A percentile compares a stretch with the other conserved stretches of the same genome.
Conservation (phyloP, 2,888 invertebrate species). For the Baccha elongata region DNA sequence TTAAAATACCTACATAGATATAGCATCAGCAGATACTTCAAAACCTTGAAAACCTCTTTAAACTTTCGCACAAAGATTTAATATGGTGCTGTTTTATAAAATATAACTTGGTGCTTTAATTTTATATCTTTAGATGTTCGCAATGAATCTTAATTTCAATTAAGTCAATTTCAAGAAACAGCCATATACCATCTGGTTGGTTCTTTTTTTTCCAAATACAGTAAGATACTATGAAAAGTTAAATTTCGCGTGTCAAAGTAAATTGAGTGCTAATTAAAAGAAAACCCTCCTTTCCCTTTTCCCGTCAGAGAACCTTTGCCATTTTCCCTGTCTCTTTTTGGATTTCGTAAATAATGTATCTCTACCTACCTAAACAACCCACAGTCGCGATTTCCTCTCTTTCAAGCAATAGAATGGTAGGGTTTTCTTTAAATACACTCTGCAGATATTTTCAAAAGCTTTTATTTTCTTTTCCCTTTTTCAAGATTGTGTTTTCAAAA, state of each 20-base stretch:
- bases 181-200: conserved; percentile 20
- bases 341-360: neutral
- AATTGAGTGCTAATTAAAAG: conserved; percentile 61
- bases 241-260: conserved; percentile 43
- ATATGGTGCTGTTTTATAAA: neutral
- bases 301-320: conserved; percentile 14
- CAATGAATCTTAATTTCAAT: conserved; percentile 34
- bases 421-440: conserved; percentile 19
- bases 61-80: too few species aligned
- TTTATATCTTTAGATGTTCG: neutral
- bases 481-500: conserved; percentile 10
- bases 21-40: too few species aligned
- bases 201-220: conserved; percentile 3
- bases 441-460: conserved; percentile 14
- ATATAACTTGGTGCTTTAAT: neutral
- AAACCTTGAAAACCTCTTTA: too few species aligned
- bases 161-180: conserved; percentile 14
- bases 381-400: neutral
- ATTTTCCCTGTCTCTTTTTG: conserved; percentile 7
- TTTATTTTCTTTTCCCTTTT: neutral
- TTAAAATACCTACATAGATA: too few species aligned
- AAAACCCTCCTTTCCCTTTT: conserved; percentile 17
- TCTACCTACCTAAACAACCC: neutral
- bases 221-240: conserved; percentile 41
- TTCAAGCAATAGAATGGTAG: neutral